Base-by-base conservation (phyloP, 2,113 vertebrate species). In the Lates calcarifer region DNA sequence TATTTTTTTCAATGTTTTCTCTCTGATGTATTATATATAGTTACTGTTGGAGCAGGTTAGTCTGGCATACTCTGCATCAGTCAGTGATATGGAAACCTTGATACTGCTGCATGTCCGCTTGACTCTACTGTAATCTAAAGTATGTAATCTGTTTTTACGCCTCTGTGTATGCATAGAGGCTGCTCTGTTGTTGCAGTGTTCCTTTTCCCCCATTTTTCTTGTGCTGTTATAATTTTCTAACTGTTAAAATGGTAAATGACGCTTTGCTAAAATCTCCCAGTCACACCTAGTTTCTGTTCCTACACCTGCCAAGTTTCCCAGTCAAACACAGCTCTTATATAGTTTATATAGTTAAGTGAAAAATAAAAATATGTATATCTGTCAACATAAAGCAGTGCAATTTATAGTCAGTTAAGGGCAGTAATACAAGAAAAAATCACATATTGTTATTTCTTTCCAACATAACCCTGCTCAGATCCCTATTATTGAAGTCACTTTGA, bases 21-120 rank as follows among this genome's bases (percentile, higher is more conserved):
- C 29, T 79, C 39, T 78, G 68, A 78, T 86, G 20, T 73, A 81
- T 80, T 61, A 73, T 78, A 60, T 51, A 31, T 39, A 39, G n/a
- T n/a, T 45, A 37, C 41, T 71, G 55, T 41, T 64, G 56, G 62
- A 41, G 35, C 43, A 69, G 51, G 72, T 84, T 61, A 35, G 18
- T 41, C 62, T 74, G 82, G 82, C 39, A 66, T 62, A 69, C 77
- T 43, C 62, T 69, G 53, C 51, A 79, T 53, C 63, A 31, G 41
- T 55, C 24, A 13, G 29, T 68, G 51, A 74, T 85, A 73, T 31
- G 7, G 45, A 75, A 72, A 57, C 41, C 53, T 82, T 66, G 60
- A 81, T 75, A 45, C 47, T 29, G 45, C 33, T 53, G 18, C 39
- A 22, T 37, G 31, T 71, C 18, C 17, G 6, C 24, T 80, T 56